A percentile compares a stretch with the other conserved stretches of the same genome.
Conservation (phyloP, 2,888 invertebrate genomes). For the Pinctada fucata region DNA sequence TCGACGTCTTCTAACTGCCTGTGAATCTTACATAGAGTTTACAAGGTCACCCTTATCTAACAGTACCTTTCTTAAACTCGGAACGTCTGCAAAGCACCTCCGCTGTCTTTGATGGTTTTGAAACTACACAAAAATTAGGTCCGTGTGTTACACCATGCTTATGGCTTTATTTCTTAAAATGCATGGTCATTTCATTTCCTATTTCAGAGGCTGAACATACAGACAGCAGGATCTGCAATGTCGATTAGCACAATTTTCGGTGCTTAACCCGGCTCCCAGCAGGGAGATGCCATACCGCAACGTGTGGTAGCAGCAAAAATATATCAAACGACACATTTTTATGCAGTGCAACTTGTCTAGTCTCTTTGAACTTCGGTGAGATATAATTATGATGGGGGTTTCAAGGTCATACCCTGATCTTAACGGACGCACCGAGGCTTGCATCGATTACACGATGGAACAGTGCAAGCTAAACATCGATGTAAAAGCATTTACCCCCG, state of each 20-base stretch:
- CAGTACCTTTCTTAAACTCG: too few species aligned
- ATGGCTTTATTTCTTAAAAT: too few species aligned
- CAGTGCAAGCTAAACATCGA: background rate
- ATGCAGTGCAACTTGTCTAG: conserved; percentile 3
- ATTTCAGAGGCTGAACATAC: too few species aligned
- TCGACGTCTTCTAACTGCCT: too few species aligned
- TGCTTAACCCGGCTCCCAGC: background rate
- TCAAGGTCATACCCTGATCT: background rate
- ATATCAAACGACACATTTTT: background rate
- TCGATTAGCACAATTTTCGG: background rate
- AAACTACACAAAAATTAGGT: too few species aligned
- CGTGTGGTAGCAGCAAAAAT: background rate
- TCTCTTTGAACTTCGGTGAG: background rate
- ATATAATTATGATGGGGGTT: background rate
- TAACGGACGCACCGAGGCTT: background rate
- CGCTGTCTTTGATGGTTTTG: too few species aligned
- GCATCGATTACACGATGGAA: background rate
- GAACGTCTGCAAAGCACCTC: too few species aligned
- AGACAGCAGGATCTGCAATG: background rate
- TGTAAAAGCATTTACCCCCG: background rate
- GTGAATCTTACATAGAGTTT: too few species aligned
- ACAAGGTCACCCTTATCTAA: too few species aligned
- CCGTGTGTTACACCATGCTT: too few species aligned
- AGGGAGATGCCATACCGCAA: background rate
- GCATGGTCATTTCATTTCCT: too few species aligned